These are phyloP conservation scores for Sylvia atricapilla DNA, from an alignment of 2,113 vertebrate species.

Conservation along the genomic window DNA sequence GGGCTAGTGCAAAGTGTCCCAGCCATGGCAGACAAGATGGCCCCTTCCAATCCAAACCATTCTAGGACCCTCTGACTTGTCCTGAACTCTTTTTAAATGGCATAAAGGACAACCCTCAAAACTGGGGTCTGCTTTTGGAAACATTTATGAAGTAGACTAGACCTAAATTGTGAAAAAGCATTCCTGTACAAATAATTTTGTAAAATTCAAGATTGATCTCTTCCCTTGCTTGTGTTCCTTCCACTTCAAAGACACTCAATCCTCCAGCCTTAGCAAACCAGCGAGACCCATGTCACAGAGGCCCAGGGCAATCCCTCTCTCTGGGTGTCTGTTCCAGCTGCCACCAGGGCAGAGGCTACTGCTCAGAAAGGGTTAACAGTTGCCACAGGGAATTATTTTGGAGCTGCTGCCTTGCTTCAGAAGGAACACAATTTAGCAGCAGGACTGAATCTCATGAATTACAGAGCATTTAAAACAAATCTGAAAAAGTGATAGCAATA, in stretches of 20 bases:
- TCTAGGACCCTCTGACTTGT: background rate
- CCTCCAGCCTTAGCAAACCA: background rate
- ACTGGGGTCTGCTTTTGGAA: background rate
- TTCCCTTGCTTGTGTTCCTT: background rate
- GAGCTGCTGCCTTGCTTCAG: background rate
- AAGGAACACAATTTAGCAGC: background rate
- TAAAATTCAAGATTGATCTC: background rate
- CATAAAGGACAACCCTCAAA: background rate
- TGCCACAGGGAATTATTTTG: background rate
- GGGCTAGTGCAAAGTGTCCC: background rate
- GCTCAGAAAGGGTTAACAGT: background rate
- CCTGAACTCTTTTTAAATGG: background rate
- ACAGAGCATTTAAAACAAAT: slow-evolving; percentile 1
- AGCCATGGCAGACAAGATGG: background rate
- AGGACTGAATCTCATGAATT: background rate
- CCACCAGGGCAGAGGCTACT: background rate
- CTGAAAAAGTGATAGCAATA: background rate
- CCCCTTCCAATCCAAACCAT: background rate
- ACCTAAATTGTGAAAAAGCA: background rate
- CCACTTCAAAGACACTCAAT: background rate
- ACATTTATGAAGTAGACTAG: background rate
- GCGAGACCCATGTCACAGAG: rapidly evolving
- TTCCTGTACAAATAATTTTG: background rate
- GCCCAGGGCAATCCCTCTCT: background rate
- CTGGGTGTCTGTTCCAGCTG: background rate